Percentiles rank a stretch among this genome's conserved stretches.
These are phyloP conservation scores for Polyploca ridens DNA, from an alignment of 2,888 invertebrate genomes.

Conservation along the genomic window DNA sequence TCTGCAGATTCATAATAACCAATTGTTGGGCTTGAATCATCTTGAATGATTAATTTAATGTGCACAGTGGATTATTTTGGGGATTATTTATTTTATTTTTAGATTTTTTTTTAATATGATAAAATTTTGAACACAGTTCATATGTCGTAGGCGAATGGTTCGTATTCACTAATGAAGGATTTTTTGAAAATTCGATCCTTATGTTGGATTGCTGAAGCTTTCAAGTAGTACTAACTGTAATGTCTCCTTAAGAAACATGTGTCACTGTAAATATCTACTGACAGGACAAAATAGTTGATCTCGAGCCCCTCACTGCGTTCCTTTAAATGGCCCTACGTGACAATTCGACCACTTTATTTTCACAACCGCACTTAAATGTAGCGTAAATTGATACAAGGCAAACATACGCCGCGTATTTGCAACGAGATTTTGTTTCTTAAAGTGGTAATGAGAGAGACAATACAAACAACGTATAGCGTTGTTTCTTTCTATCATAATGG, in stretches of 20 bases:
- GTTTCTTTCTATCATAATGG: conserved; percentile 47
- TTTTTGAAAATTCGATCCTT: too few relatives aligned
- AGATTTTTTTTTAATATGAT: too few relatives aligned
- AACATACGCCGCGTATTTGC: conserved; percentile 59
- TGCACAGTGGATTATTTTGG: not conserved
- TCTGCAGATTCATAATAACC: conserved; percentile 70
- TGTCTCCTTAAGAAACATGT: not conserved
- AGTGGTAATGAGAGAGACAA: conserved; percentile 39
- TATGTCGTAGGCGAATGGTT: too few relatives aligned
- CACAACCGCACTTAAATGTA: conserved; percentile 60
- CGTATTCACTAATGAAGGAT: too few relatives aligned
- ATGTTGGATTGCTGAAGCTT: too few relatives aligned
- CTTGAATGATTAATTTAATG: conserved; percentile 19
- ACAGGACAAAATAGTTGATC: conserved; percentile 16
- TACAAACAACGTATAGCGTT: conserved; percentile 33
- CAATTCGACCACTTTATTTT: conserved; percentile 49
- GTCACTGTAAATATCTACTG: not conserved
- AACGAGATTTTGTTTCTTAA: conserved; percentile 49
- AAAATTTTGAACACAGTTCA: too few relatives aligned
- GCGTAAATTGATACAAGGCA: conserved; percentile 71
- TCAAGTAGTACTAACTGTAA: too few relatives aligned
- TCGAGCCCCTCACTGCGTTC: conserved; percentile 21
- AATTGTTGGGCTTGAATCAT: conserved; percentile 74
- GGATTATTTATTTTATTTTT: not conserved
- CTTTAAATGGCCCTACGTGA: conserved; percentile 37